These are phyloP conservation scores for Hemiprocne comata DNA, from an alignment of 2,113 vertebrate species.

Conservation along the genomic window DNA sequence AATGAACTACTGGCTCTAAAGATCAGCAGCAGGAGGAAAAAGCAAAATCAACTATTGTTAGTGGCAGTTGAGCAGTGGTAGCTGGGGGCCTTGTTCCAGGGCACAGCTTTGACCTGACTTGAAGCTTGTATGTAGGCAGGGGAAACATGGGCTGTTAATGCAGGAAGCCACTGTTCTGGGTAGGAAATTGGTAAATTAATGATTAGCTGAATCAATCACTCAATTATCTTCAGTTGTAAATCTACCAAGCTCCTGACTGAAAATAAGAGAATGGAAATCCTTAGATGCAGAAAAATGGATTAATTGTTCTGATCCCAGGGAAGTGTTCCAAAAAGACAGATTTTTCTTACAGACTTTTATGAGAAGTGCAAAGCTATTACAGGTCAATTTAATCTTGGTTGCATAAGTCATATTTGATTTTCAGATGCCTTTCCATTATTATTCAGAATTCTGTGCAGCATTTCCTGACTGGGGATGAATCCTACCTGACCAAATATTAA, in stretches of 20 bases:
- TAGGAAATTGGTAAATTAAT: neutral
- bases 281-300: neutral
- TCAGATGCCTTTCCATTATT: neutral
- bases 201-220: neutral
- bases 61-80: neutral
- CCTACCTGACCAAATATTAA: neutral
- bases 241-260: neutral
- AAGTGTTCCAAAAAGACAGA: neutral
- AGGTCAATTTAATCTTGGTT: neutral
- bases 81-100: neutral
- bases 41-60: neutral
- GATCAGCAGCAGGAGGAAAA: neutral
- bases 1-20: neutral
- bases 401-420: neutral
- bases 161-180: neutral
- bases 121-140: accelerated
- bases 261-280: neutral
- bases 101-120: accelerated
- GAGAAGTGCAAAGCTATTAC: neutral
- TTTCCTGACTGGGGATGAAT: neutral
- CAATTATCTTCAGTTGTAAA: neutral
- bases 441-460: neutral
- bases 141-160: neutral
- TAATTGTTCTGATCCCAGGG: neutral
- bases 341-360: neutral